Evolutionary conservation across 2,888 invertebrate species (phyloP).

Genomic region (Scaptomyza flava): DNA sequence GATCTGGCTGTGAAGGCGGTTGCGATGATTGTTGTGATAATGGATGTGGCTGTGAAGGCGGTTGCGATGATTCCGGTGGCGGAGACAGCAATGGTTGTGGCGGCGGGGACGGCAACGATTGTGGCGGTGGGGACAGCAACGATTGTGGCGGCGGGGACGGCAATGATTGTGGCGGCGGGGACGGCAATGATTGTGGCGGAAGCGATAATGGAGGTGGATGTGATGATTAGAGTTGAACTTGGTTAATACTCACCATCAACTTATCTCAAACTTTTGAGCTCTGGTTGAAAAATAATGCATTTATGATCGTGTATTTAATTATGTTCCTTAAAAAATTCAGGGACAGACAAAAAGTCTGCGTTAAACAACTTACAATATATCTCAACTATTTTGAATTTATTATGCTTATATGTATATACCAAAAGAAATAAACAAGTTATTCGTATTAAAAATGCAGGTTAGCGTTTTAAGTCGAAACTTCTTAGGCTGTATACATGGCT

Average conservation of each 20-base stretch:
- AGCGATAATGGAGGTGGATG: background rate
- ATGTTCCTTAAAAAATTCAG: too few relatives aligned
- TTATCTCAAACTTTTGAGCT: background rate
- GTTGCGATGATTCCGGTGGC: background rate
- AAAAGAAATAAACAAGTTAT: too few relatives aligned
- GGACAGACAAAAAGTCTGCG: too few relatives aligned
- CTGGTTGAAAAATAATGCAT: background rate
- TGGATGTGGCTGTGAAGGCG: background rate
- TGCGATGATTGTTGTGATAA: background rate
- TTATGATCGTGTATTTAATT: too few relatives aligned
- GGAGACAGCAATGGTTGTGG: background rate
- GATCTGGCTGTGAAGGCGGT: background rate
- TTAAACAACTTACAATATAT: too few relatives aligned
- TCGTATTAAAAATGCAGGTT: too few relatives aligned
- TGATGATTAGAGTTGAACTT: background rate
- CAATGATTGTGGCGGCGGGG: constrained; percentile 1
- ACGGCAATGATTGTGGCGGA: too few relatives aligned
- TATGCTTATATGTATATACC: too few relatives aligned
- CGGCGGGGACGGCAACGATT: background rate
- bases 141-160: background rate
- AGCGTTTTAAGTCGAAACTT: too few relatives aligned
- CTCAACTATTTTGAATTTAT: too few relatives aligned
- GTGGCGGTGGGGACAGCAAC: background rate
- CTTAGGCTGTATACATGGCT: too few relatives aligned
- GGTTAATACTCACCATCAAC: background rate